A percentile compares a stretch with the other conserved stretches of the same genome.
These are phyloP conservation scores for Thalassophryne amazonica DNA, from an alignment of 2,797 vertebrate species.

Conservation along the genomic window DNA sequence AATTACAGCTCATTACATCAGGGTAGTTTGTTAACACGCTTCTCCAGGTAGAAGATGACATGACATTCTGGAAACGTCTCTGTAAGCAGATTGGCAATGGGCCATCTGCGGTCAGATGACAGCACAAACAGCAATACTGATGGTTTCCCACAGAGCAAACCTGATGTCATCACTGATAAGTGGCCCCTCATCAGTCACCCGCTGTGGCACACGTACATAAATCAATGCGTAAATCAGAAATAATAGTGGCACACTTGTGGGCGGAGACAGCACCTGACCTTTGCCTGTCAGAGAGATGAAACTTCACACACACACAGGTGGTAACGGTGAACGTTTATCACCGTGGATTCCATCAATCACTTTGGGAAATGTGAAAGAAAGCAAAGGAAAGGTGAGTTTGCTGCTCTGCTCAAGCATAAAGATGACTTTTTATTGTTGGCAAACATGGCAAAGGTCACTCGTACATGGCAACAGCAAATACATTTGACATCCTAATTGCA, in stretches of 20 bases:
- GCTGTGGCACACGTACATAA: constrained; percentile 39
- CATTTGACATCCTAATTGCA: not conserved
- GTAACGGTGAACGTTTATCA: constrained; percentile 42
- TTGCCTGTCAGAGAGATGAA: constrained; percentile 30
- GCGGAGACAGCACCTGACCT: constrained; percentile 14
- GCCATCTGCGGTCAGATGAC: constrained; percentile 25
- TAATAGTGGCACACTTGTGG: constrained; percentile 6
- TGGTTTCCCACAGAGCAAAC: not conserved
- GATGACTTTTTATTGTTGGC: not conserved
- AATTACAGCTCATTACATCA: constrained; percentile 37
- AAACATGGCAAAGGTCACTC: constrained; percentile 5
- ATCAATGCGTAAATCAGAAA: constrained; percentile 35
- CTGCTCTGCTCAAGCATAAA: constrained; percentile 22
- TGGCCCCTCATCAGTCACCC: constrained; percentile 40
- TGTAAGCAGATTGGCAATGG: constrained; percentile 9
- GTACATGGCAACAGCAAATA: not conserved
- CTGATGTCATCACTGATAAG: constrained; percentile 36
- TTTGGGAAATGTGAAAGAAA: constrained; percentile 28
- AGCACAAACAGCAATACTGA: constrained; percentile 33
- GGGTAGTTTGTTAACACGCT: constrained; percentile 15
- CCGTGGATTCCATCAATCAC: constrained; percentile 44
- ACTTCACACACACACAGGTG: constrained; percentile 34
- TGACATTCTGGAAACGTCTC: constrained; percentile 5
- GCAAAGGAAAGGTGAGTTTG: constrained; percentile 25
- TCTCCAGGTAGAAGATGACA: constrained; percentile 6